phyloP scores from a whole-genome alignment of 2,797 vertebrate genomes.

The Oreochromis mossambicus region DNA sequence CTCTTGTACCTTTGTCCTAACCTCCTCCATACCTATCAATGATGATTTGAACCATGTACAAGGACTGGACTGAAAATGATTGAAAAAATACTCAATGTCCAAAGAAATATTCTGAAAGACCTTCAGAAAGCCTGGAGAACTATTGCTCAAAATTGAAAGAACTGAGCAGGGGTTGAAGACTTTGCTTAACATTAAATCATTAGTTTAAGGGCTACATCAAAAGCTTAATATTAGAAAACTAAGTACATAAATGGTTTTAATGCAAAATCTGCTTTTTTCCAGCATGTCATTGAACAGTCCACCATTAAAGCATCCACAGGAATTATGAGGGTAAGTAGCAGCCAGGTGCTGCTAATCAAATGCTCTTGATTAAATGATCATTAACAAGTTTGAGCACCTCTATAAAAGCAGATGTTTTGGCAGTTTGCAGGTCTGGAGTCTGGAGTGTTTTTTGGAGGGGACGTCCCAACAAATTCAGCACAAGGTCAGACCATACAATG shows the following conservation, averaged over 20 bases:
- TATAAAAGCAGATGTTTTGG: neutral
- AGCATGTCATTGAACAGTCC: neutral
- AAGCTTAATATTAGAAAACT: neutral
- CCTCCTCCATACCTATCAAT: neutral
- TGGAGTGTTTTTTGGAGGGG: neutral
- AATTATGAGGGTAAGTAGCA: neutral
- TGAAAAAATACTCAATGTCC: neutral
- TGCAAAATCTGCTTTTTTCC: neutral
- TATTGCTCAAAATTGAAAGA: neutral
- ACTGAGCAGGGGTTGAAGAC: neutral
- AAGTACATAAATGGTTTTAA: neutral
- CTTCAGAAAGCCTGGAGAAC: neutral
- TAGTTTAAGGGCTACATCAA: neutral
- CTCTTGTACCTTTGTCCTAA: neutral
- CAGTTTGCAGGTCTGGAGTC: neutral
- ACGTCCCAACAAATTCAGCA: neutral
- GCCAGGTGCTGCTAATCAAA: neutral
- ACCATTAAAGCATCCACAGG: neutral
- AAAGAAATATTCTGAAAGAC: neutral
- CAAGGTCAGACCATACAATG: neutral
- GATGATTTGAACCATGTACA: neutral
- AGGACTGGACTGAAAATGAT: neutral
- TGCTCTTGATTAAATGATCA: neutral
- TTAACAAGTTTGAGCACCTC: neutral
- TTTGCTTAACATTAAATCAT: neutral